Percentiles rank a stretch among this genome's conserved stretches.
These are phyloP conservation scores for Sialis fuliginosa DNA, from an alignment of 2,888 invertebrate genomes.

Conservation along the genomic window DNA sequence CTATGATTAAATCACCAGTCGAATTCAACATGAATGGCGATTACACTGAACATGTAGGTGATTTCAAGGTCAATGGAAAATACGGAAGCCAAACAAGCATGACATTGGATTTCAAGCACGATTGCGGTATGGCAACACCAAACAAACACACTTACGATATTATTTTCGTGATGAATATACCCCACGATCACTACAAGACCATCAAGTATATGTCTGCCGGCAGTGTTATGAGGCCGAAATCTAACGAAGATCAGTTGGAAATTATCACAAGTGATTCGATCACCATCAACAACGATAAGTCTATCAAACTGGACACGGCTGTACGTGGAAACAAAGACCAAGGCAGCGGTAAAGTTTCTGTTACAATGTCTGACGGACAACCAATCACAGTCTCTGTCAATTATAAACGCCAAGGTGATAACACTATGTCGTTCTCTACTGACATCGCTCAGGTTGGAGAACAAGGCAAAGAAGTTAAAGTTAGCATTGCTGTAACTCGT, in stretches of 20 bases:
- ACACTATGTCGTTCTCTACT: not conserved
- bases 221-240: constrained; percentile 17
- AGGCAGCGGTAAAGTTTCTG: constrained; percentile 25
- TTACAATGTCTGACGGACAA: constrained; percentile 29
- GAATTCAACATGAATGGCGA: constrained; percentile 17
- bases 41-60: constrained; percentile 17
- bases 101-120: constrained; percentile 27
- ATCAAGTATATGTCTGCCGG: constrained; percentile 28
- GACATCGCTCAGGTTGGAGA: constrained; percentile 17
- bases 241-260: constrained; percentile 1
- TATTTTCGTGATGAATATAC: constrained; percentile 30
- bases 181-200: constrained; percentile 37
- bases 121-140: constrained; percentile 20
- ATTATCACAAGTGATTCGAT: constrained; percentile 20
- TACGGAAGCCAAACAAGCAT: constrained; percentile 27
- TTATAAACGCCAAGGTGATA: constrained; percentile 20
- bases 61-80: constrained; percentile 25
- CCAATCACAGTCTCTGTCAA: constrained; percentile 26
- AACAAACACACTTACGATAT: constrained; percentile 30
- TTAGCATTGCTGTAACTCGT: constrained; percentile 18
- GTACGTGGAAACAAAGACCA: constrained; percentile 22
- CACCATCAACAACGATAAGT: constrained; percentile 33
- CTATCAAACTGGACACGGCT: constrained; percentile 27
- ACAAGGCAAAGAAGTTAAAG: constrained; percentile 23
- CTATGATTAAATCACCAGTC: constrained; percentile 3